Percentiles rank a stretch among this genome's conserved stretches.
Evolutionary conservation across 2,113 vertebrate genomes (phyloP).

Genomic region (Eclectus roratus): DNA sequence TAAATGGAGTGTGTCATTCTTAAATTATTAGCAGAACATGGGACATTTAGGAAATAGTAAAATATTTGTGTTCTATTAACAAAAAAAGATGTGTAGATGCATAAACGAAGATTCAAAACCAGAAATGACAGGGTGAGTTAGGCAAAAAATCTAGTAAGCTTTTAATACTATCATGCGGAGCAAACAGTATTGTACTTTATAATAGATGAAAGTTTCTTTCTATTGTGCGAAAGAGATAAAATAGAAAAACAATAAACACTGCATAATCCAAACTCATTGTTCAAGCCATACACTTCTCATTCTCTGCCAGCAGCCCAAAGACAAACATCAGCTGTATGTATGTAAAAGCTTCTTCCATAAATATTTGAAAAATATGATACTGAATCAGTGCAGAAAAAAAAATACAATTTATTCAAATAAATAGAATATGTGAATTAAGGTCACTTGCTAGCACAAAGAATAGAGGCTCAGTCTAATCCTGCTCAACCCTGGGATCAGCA

Average conservation of each 20-base stretch:
- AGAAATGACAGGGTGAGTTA: neutral
- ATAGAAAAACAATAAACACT: constrained; percentile 25
- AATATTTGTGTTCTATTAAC: constrained; percentile 8
- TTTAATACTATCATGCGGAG: constrained; percentile 3
- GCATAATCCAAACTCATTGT: constrained; percentile 22
- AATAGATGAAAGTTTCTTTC: constrained; percentile 38
- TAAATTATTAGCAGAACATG: constrained; percentile 3
- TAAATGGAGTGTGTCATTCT: constrained; percentile 4
- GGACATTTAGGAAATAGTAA: neutral
- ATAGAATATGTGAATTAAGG: neutral
- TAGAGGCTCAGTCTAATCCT: neutral
- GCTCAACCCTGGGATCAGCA: neutral
- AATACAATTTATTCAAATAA: constrained; percentile 12
- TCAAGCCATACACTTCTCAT: neutral
- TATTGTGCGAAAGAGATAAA: constrained; percentile 8
- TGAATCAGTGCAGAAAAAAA: neutral
- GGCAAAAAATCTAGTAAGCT: neutral
- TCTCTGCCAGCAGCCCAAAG: neutral
- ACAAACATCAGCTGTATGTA: neutral
- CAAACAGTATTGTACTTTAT: neutral
- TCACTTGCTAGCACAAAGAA: neutral
- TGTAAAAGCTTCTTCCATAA: neutral
- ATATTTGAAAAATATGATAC: neutral
- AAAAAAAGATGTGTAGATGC: neutral
- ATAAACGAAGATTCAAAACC: neutral